Evolutionary conservation across 2,888 invertebrate species (phyloP), one percentile per base, ranked within the genome.

Genomic region (Meiosimyza decipiens): DNA sequence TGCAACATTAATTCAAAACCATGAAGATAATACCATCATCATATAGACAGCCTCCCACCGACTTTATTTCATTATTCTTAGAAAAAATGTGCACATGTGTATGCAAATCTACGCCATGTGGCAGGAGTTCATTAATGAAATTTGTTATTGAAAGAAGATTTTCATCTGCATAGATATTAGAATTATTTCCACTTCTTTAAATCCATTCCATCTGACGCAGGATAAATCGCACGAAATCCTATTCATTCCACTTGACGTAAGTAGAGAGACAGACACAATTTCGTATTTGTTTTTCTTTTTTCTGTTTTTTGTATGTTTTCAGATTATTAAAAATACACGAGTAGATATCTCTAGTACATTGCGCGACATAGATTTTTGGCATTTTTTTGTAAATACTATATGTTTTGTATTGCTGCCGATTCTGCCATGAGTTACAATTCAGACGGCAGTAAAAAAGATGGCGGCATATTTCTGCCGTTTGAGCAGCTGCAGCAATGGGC

Each of bases 401-500:
- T 7, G 1, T 40, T 40, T 40, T 7, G 40, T 40, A 40, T 9
- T 40, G 22, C 11, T 33, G 59, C 59, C 59, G 59, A 11, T 33
- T 28, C 3, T 22, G n/a, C 28, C 28, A 51, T 16, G 57, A 55
- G 49, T 57, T 47, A 67, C 6, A 33, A 57, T 6, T 12, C 18
- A 28, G 68, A 59, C 28, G n/a, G 54, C 54, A 54, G 40, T 13
- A 12, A 57, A 54, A 50, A 68, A 68, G 68, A 68, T 68, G 68
- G 68, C 68, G 68, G 68, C 68, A 50, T 47, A 16, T 68, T 68
- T 68, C 59, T 59, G 68, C 50, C 59, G 18, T 52, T 22, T 47
- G 28, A 54, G n/a, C 33, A 33, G n/a, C 28, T 12, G 33, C 18
- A 40, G 40, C 67, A 57, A n/a, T 69, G 69, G 69, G 69, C 50